Evolutionary conservation across 2,888 invertebrate genomes (phyloP).

Genomic region (Hedychridium roseum): DNA sequence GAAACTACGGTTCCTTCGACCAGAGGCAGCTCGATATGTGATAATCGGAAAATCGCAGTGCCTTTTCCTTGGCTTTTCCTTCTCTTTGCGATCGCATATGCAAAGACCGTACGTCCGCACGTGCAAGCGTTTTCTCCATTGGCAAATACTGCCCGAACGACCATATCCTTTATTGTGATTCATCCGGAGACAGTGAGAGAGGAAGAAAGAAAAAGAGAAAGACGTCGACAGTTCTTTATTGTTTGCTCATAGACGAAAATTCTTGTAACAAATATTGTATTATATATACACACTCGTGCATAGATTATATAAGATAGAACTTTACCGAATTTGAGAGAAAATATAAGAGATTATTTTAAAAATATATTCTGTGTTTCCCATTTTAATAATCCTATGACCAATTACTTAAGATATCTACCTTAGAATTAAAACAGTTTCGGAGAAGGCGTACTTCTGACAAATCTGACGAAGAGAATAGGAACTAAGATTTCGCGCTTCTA

Average conservation of each 20-base stretch:
- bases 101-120: not conserved
- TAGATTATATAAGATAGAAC: slow-evolving; percentile 42
- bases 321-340: slow-evolving; percentile 50
- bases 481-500: not conserved
- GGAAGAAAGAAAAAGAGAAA: slow-evolving; percentile 10
- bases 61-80: not conserved
- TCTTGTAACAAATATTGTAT: slow-evolving; percentile 50
- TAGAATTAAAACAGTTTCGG: too few relatives aligned
- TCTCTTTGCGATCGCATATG: slow-evolving; percentile 21
- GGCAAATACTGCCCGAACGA: slow-evolving; percentile 14
- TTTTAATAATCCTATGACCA: too few relatives aligned
- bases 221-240: slow-evolving; percentile 31
- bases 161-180: slow-evolving; percentile 34
- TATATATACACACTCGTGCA: slow-evolving; percentile 33
- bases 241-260: slow-evolving; percentile 39
- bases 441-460: too few relatives aligned
- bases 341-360: slow-evolving; percentile 60
- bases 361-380: slow-evolving; percentile 2
- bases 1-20: slow-evolving; percentile 26
- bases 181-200: slow-evolving; percentile 19
- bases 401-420: too few relatives aligned
- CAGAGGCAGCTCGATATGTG: slow-evolving; percentile 37
- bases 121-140: slow-evolving; percentile 12
- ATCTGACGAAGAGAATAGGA: not conserved
- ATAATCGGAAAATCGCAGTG: slow-evolving; percentile 14